Evolutionary conservation across 2,797 vertebrate genomes (phyloP), one percentile per base, ranked within the genome.

Genomic region (Pseudochirops cupreus): DNA sequence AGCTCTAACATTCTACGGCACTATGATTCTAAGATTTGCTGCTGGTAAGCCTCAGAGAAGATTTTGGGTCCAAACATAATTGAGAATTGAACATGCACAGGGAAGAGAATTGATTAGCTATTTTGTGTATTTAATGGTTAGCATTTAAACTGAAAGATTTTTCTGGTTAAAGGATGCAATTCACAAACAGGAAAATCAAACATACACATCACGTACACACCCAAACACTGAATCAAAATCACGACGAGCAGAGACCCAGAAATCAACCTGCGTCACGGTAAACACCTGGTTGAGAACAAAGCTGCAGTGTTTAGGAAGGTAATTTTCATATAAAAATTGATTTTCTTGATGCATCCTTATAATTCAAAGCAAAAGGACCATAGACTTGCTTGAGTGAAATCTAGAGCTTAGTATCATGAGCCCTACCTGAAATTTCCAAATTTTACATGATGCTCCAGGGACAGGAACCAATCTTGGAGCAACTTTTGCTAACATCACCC

Each of bases 151-250:
- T 3, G 92, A 97, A 94, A 97, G 95, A 97, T 96, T 97, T 95
- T 97, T 96, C 94, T 94, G 94, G 94, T 97, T 98, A 97, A 97
- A 97, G 94, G 97, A 97, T 95, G 90, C 93, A 97, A 96, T 97
- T 97, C 97, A 95, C 94, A 97, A 97, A 97, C 96, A 97, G 97
- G 96, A 97, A 97, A 97, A 96, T 97, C 97, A 97, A 97, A 97
- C 97, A 94, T 97, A 98, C 97, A 96, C 95, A 94, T 92, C 62
- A 92, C 0, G 0, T 94, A 56, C 82, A 91, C 94, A 94, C 55
- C 89, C 91, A 82, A 93, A 93, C 93, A 55, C 94, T 96, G 95
- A 96, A 97, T 97, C 96, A 98, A 97, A 92, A 1, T 33, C 56
- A 87, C 92, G 96, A 94, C 92, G 50, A 91, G 53, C 52, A 91